phyloP scores from a whole-genome alignment of 2,113 vertebrate genomes.

The Cyphomyrus plagiostoma region DNA sequence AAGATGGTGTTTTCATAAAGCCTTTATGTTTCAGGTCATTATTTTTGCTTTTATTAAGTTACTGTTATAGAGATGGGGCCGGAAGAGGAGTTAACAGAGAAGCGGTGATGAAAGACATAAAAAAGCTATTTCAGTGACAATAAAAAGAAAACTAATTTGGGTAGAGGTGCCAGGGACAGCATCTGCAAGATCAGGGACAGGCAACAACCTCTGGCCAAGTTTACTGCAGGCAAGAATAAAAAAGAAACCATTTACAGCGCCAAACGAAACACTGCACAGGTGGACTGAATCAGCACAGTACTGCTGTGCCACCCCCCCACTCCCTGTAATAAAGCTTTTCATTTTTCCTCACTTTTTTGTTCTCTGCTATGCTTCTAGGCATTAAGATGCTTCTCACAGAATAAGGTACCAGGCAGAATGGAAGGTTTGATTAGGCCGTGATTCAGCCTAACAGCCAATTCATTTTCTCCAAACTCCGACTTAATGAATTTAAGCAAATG shows the following conservation, averaged over 20 bases:
- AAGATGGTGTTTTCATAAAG: background rate
- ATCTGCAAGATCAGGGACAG: background rate
- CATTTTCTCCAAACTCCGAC: background rate
- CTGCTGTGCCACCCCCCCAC: background rate
- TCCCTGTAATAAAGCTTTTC: slow-evolving; percentile 16
- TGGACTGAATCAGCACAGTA: background rate
- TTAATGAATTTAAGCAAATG: slow-evolving; percentile 5
- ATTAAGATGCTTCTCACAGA: background rate
- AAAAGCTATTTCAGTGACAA: background rate
- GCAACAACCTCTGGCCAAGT: background rate
- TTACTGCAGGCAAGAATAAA: background rate
- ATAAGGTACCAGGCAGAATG: background rate
- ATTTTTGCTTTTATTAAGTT: background rate
- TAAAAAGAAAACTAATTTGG: slow-evolving; percentile 1
- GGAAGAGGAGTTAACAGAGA: background rate
- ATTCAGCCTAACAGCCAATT: background rate
- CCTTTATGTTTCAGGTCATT: background rate
- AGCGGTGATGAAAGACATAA: background rate
- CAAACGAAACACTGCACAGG: background rate
- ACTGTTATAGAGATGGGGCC: background rate
- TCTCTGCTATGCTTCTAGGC: background rate
- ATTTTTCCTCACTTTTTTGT: slow-evolving; percentile 8
- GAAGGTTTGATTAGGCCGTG: background rate
- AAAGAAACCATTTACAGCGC: background rate
- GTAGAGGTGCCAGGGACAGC: background rate